A percentile compares a stretch with the other conserved stretches of the same genome.
Evolutionary conservation across 2,113 vertebrate genomes (phyloP).

Genomic region (Chaetorhynchus papuensis): DNA sequence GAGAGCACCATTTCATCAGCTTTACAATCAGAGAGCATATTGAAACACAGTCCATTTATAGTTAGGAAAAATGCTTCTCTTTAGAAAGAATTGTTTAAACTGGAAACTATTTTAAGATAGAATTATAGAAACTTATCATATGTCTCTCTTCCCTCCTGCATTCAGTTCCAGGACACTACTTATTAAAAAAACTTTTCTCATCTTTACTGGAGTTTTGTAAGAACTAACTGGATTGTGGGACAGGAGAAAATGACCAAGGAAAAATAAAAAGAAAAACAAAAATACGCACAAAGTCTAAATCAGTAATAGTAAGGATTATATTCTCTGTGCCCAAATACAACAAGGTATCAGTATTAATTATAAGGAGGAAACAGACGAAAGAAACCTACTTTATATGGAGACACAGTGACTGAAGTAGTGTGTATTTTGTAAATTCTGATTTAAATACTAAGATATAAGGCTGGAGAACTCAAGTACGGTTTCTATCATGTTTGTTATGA

Average conservation of each 20-base stretch:
- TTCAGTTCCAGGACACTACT: not conserved
- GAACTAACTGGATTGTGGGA: not conserved
- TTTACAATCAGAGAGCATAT: constrained; percentile 39
- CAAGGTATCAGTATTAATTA: not conserved
- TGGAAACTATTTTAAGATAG: not conserved
- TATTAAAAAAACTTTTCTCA: not conserved
- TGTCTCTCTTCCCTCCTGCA: not conserved
- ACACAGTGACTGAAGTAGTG: accelerated
- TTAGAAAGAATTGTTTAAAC: not conserved
- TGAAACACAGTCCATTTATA: constrained; percentile 24
- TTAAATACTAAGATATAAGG: not conserved
- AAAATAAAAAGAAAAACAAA: not conserved
- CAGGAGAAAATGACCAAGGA: not conserved
- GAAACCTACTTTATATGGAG: not conserved
- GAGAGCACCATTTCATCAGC: constrained; percentile 15
- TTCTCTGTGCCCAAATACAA: not conserved
- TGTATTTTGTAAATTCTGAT: not conserved
- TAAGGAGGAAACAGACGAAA: not conserved
- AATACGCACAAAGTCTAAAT: not conserved
- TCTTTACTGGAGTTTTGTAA: not conserved
- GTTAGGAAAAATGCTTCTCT: not conserved
- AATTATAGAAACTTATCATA: not conserved
- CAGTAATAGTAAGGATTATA: not conserved
- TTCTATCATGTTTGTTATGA: not conserved
- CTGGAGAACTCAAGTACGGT: not conserved